A percentile compares a stretch with the other conserved stretches of the same genome.
Conservation (phyloP, 2,797 vertebrate species). For the Chelon labrosus region DNA sequence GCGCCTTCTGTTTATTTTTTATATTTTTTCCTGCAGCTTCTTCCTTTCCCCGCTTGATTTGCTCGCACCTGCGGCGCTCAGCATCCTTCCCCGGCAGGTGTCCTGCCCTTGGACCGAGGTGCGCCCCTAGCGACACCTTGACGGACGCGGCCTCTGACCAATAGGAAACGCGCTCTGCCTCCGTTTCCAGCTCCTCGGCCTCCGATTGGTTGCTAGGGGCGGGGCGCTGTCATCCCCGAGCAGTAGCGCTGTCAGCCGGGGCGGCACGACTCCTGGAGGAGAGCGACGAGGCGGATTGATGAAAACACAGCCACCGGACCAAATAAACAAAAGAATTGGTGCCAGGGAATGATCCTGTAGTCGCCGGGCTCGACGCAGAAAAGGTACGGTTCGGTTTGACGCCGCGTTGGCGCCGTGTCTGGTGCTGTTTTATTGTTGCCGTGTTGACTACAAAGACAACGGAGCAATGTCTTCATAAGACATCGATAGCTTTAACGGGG, state of each 20-base stretch:
- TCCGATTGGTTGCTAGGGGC: conserved; percentile 86
- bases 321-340: conserved; percentile 61
- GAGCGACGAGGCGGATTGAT: conserved; percentile 75
- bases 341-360: conserved; percentile 75
- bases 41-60: conserved; percentile 17
- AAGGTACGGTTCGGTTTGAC: conserved; percentile 66
- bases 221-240: conserved; percentile 71
- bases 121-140: conserved; percentile 67
- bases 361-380: conserved; percentile 53
- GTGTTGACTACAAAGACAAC: conserved; percentile 61
- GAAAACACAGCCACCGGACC: conserved; percentile 66
- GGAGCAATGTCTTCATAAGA: conserved; percentile 52
- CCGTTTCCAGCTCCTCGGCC: conserved; percentile 32
- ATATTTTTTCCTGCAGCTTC: not conserved
- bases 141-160: conserved; percentile 64
- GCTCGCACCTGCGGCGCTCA: conserved; percentile 61
- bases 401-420: not conserved
- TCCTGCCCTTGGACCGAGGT: conserved; percentile 69
- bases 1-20: not conserved
- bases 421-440: conserved; percentile 17
- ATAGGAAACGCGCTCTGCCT: conserved; percentile 49
- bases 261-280: conserved; percentile 77
- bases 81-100: conserved; percentile 80
- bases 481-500: conserved; percentile 56
- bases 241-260: conserved; percentile 77